A percentile compares a stretch with the other conserved stretches of the same genome.
Conservation (phyloP, 1,140 invertebrate species). For the Lerema accius region DNA sequence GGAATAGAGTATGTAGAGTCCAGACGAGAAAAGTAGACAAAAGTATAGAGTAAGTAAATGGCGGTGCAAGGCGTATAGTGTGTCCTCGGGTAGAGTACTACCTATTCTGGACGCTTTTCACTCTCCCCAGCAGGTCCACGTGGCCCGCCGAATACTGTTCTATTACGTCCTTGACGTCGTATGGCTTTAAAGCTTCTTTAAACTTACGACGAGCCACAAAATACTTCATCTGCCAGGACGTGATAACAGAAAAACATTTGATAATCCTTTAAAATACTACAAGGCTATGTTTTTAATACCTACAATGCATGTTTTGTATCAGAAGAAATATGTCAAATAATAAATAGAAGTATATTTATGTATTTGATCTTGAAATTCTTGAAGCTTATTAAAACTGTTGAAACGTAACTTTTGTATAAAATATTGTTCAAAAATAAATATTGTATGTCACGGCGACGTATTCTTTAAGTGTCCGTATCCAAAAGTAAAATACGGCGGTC, state of each 20-base stretch:
- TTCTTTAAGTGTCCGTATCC: background rate
- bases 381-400: too few relatives aligned
- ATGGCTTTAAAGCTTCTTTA: conserved; percentile 97
- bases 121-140: conserved; percentile 93
- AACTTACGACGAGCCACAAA: conserved; percentile 97
- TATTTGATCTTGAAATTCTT: background rate
- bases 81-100: conserved; percentile 73
- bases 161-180: conserved; percentile 98
- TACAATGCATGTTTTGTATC: background rate
- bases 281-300: too few relatives aligned
- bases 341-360: background rate
- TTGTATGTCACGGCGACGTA: background rate
- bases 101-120: conserved; percentile 95
- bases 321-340: background rate
- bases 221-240: conserved; percentile 92
- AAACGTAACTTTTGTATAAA: background rate
- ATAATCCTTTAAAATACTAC: background rate
- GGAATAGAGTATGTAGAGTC: conserved; percentile 59
- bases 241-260: conserved; percentile 49
- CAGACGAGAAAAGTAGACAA: conserved; percentile 58
- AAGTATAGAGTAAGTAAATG: conserved; percentile 52
- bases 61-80: conserved; percentile 60
- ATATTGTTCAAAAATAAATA: background rate
- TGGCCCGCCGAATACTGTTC: conserved; percentile 97
- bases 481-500: conserved; percentile 26